Evolutionary conservation across 2,888 invertebrate species (phyloP).

Genomic region (Acholoe squamosa): DNA sequence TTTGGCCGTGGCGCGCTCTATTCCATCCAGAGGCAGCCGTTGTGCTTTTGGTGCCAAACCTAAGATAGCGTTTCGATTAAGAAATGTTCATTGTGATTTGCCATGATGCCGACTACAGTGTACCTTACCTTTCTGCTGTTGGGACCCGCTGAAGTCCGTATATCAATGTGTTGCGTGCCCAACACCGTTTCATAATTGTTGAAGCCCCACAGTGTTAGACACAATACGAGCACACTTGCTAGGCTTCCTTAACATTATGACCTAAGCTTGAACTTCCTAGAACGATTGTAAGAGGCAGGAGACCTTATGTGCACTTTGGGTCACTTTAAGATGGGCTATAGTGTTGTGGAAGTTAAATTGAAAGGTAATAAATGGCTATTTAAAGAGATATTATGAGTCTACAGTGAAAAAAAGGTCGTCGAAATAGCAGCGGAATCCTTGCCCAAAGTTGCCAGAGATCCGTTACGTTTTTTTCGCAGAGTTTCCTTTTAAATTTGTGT

Average conservation of each 20-base stretch:
- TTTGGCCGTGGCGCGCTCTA: background rate
- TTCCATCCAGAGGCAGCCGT: background rate
- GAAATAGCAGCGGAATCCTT: too few species aligned
- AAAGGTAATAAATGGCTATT: too few species aligned
- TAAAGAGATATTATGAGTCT: too few species aligned
- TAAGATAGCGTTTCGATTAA: conserved; percentile 51
- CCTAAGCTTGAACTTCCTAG: background rate
- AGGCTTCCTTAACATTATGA: conserved; percentile 34
- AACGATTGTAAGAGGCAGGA: background rate
- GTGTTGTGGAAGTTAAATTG: too few species aligned
- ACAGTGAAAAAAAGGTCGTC: too few species aligned
- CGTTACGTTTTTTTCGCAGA: too few species aligned
- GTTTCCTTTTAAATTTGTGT: too few species aligned
- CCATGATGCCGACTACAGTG: background rate
- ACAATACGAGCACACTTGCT: conserved; percentile 36
- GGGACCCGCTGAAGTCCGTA: background rate
- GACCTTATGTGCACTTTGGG: too few species aligned
- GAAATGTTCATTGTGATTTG: conserved; percentile 54
- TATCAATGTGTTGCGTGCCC: conserved; percentile 47
- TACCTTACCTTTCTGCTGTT: background rate
- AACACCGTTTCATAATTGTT: conserved; percentile 15
- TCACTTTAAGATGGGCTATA: too few species aligned
- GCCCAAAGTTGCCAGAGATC: too few species aligned
- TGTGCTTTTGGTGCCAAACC: conserved; percentile 1
- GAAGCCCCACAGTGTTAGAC: conserved; percentile 50